Evolutionary conservation across 2,888 invertebrate genomes (phyloP), one percentile per base, ranked within the genome.

Genomic region (Hirtodrosophila confusa): DNA sequence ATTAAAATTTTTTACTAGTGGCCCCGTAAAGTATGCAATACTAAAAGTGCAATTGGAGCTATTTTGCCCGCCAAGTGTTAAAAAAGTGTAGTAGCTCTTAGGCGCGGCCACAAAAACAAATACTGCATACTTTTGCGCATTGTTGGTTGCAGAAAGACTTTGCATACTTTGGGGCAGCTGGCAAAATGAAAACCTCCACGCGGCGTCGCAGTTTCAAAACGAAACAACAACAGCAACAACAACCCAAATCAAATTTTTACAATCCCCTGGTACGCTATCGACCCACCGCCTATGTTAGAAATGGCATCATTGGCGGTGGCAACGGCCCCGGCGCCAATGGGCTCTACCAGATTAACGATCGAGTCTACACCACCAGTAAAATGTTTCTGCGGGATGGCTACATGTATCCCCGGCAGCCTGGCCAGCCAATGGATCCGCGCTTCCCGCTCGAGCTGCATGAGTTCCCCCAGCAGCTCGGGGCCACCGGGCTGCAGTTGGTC

Each of bases 381-480:
- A 89, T 90, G 90, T 90, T 89, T 66, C 73, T 90, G 31, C 91
- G 90, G 54, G 90, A 90, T 51, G 90, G 88, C 37, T 91, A 90
- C 63, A 90, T 90, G 90, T 90, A 90, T 75, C 90, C 90, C 1
- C 89, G 90, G 3, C 90, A 90, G 53, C 86, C 90, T 9, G 91
- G 91, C 4, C 91, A 91, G 53, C 44, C 84, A 3, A 90, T 90
- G 90, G 91, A 91, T 79, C 91, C 90, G 8, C 88, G 91, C 11
- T 90, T 82, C 41, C 90, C 91, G 29, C 89, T 91, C 49, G 91
- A 91, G 58, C 64, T 90, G 41, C 91, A 91, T 54, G 90, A 90
- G 39, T 90, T 91, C 62, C 89, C 91, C 0, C 75, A 89, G 53
- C 83, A 90, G 49, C 84, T 90, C 4, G 91, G 90, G n/a, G 88